Conservation (phyloP, 1,140 invertebrate species). For the Venustaconcha ellipsiformis region DNA sequence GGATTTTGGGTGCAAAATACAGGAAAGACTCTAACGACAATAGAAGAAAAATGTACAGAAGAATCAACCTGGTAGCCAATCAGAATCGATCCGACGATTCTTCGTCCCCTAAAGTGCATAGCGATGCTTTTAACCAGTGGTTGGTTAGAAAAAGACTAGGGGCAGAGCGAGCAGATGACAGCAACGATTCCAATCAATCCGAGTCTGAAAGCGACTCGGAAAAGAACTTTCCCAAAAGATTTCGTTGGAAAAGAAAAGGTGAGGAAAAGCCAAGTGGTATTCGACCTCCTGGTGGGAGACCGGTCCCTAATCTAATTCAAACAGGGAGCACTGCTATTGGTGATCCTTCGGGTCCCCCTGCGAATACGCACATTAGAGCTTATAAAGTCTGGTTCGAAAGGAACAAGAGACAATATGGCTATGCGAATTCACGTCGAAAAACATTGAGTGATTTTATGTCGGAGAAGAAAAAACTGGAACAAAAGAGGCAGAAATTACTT, state of each 20-base stretch:
- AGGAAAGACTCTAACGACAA: background rate
- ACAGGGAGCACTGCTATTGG: constrained; percentile 38
- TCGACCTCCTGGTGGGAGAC: constrained; percentile 27
- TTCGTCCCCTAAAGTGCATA: constrained; percentile 6
- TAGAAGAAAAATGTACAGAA: constrained; percentile 22
- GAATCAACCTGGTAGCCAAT: constrained; percentile 24
- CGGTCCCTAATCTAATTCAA: constrained; percentile 35
- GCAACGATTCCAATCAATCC: constrained; percentile 14
- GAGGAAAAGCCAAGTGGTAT: background rate
- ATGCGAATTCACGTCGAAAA: constrained; percentile 22
- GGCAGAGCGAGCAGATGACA: constrained; percentile 17
- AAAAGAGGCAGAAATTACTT: constrained; percentile 51
- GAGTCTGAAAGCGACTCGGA: constrained; percentile 30
- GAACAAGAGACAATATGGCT: constrained; percentile 13
- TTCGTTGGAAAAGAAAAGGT: constrained; percentile 26
- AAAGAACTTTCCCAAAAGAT: constrained; percentile 27
- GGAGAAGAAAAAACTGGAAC: constrained; percentile 44
- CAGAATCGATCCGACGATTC: constrained; percentile 6
- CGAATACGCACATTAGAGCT: constrained; percentile 32
- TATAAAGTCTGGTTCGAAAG: constrained; percentile 41
- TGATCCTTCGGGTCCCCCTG: constrained; percentile 31
- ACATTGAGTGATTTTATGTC: constrained; percentile 35
- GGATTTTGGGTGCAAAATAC: too few relatives aligned
- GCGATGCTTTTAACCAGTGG: constrained; percentile 49
- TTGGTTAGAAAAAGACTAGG: constrained; percentile 41